Evolutionary conservation across 2,113 vertebrate species (phyloP), one percentile per base, ranked within the genome.

Genomic region (Paracanthobrama guichenoti): DNA sequence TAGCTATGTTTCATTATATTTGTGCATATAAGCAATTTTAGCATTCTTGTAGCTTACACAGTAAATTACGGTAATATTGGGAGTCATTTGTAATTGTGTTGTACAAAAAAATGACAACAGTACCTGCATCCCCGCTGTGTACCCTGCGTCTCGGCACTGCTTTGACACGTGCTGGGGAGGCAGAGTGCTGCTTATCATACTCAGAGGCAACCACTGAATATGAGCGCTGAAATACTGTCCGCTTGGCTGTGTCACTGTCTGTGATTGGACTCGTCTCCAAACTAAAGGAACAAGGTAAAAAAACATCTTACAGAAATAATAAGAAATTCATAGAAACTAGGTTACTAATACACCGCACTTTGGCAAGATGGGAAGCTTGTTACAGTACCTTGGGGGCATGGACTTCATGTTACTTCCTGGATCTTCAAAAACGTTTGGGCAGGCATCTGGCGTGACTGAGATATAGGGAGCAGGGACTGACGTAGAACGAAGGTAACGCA

Each of bases 381-480:
- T 20, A n/a, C n/a, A 53, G 62, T 91, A 99, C 98, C 98, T 99
- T 75, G 96, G 98, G 44, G 98, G 98, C 98, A 99, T 99, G 44
- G 97, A 99, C 87, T 99, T 99, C 98, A 99, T 98, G 92, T 99
- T 99, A 91, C 95, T 98, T 87, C 98, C 97, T 72, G 97, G 97
- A 84, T 99, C 98, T 91, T 99, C 97, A 89, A 99, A 99, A 74
- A 99, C 98, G 88, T 98, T 99, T 64, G 97, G 98, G 88, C 97
- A 97, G 75, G 98, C 97, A 64, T 99, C 98, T 16, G 98, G 98
- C 69, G 98, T 99, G 85, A 99, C 98, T 0, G 98, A 99, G 92
- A 99, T 99, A 86, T 99, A 99, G 0, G 98, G 98, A 0, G 97
- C 98, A 73, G 98, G 97, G 62, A 99, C 98, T 71, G 98, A 99